These are phyloP conservation scores for Cerastis rubricosa DNA, from an alignment of 2,888 invertebrate species.

Conservation along the genomic window DNA sequence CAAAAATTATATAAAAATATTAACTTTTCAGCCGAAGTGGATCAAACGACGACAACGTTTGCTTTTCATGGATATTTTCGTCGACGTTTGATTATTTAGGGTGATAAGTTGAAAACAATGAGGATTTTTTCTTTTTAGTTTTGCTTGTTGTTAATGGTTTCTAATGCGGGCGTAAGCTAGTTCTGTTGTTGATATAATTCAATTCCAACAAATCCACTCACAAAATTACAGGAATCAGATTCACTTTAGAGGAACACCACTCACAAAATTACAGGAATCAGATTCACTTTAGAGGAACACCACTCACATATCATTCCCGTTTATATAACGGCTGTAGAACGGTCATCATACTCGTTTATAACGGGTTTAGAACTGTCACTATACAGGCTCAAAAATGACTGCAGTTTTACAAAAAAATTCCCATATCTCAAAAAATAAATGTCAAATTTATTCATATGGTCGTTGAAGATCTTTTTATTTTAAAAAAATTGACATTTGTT, in stretches of 20 bases:
- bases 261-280: neutral
- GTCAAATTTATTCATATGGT: too few relatives aligned
- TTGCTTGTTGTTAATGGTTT: too few relatives aligned
- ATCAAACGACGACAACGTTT: neutral
- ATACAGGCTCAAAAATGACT: too few relatives aligned
- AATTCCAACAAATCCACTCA: neutral
- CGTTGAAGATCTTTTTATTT: too few relatives aligned
- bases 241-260: neutral
- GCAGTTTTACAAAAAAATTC: too few relatives aligned
- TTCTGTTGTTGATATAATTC: neutral
- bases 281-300: neutral
- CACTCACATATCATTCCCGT: too few relatives aligned
- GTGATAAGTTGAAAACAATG: neutral
- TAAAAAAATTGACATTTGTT: too few relatives aligned
- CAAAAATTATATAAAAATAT: neutral
- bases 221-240: neutral
- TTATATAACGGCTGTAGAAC: too few relatives aligned
- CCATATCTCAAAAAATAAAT: too few relatives aligned
- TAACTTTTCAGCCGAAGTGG: neutral
- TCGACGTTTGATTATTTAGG: neutral
- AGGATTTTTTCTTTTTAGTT: neutral
- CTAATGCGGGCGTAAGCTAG: neutral
- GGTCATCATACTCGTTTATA: too few relatives aligned
- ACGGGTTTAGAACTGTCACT: too few relatives aligned
- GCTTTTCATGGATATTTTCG: neutral